phyloP scores from a whole-genome alignment of 2,888 invertebrate species.

The Seladonia tumulorum region DNA sequence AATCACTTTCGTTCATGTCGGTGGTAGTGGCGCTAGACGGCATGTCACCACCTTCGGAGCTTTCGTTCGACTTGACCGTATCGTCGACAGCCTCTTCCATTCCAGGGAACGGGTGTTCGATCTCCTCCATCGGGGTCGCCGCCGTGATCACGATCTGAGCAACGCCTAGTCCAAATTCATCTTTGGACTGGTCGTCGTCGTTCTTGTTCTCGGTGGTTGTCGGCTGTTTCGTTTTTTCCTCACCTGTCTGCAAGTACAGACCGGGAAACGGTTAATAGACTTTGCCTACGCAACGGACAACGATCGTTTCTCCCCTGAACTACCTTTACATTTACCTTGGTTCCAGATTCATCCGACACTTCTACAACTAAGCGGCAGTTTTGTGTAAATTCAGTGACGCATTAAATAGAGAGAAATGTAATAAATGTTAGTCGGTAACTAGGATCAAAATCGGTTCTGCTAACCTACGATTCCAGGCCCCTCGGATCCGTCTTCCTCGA shows the following conservation, averaged over 20 bases:
- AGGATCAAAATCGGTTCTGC: conserved; percentile 14
- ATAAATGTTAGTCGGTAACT: neutral
- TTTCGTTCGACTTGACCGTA: conserved; percentile 63
- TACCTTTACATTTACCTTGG: conserved; percentile 75
- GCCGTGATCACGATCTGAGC: conserved; percentile 97
- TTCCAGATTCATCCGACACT: conserved; percentile 79
- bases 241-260: conserved; percentile 39
- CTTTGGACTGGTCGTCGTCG: conserved; percentile 53
- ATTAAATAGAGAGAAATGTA: conserved; percentile 34
- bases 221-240: conserved; percentile 44
- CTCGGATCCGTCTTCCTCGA: conserved; percentile 82
- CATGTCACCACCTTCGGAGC: conserved; percentile 57
- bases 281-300: too few species aligned
- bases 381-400: conserved; percentile 50
- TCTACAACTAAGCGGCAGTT: conserved; percentile 77
- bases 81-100: conserved; percentile 79
- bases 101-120: conserved; percentile 92
- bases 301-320: neutral
- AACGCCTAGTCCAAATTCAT: conserved; percentile 90
- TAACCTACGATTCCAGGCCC: conserved; percentile 82
- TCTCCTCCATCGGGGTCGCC: conserved; percentile 96
- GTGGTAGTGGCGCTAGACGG: conserved; percentile 53
- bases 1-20: conserved; percentile 63
- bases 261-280: neutral
- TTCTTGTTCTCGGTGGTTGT: neutral